phyloP scores from a whole-genome alignment of 1,140 invertebrate genomes.

The Pemphigus obesinymphae region DNA sequence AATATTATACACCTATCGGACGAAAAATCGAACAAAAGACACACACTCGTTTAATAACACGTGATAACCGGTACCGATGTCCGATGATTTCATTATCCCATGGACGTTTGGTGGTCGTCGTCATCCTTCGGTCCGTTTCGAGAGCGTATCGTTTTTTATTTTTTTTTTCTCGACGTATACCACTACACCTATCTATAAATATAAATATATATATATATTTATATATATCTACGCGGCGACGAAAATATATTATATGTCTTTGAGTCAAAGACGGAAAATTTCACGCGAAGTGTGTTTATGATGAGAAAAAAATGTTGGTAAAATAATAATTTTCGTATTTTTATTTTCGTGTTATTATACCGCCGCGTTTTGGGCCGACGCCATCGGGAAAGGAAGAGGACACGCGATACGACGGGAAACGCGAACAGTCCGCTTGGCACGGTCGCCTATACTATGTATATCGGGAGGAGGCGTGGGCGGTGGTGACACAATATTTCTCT shows the following conservation, averaged over 20 bases:
- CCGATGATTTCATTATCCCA: not conserved
- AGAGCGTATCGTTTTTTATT: too few relatives aligned
- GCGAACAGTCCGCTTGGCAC: not conserved
- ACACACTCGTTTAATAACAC: not conserved
- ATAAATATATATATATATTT: too few relatives aligned
- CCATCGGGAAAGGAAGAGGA: not conserved
- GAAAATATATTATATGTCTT: too few relatives aligned
- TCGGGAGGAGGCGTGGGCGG: not conserved
- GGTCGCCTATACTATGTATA: not conserved
- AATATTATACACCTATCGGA: not conserved
- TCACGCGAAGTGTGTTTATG: too few relatives aligned
- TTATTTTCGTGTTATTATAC: not conserved
- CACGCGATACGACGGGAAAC: not conserved
- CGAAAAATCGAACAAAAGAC: conserved; percentile 17
- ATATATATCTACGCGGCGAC: too few relatives aligned
- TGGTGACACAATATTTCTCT: not conserved
- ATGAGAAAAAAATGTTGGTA: too few relatives aligned
- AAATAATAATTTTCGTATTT: not conserved
- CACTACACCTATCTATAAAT: too few relatives aligned
- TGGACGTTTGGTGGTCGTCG: not conserved
- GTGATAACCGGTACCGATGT: not conserved
- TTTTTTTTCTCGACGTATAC: too few relatives aligned
- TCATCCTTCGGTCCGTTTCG: not conserved
- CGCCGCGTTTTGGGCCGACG: not conserved
- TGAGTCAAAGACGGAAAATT: too few relatives aligned